These are phyloP conservation scores for Clusia tigrina DNA, from an alignment of 2,888 invertebrate species.

Conservation along the genomic window DNA sequence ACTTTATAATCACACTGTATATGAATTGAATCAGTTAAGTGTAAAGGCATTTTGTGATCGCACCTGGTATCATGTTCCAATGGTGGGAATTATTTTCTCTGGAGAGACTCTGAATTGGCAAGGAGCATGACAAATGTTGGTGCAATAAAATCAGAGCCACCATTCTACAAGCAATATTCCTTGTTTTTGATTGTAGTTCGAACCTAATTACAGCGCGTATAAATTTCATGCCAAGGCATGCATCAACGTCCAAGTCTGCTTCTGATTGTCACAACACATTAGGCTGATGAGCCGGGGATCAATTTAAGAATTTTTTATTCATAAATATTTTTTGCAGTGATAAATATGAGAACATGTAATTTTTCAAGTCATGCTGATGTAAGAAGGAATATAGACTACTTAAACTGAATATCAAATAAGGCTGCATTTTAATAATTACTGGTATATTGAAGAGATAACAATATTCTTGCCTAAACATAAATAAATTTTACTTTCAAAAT, in stretches of 20 bases:
- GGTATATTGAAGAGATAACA: no score
- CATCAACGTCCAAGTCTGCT: constrained; percentile 43
- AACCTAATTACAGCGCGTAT: constrained; percentile 29
- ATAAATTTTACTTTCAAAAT: no score
- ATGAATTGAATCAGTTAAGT: constrained; percentile 52
- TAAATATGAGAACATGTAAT: background rate
- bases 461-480: no score
- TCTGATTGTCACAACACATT: constrained; percentile 51
- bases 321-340: background rate
- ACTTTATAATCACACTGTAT: no score
- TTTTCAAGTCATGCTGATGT: no score
- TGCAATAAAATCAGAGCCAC: constrained; percentile 44
- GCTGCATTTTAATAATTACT: no score
- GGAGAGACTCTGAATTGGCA: constrained; percentile 33
- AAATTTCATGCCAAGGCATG: constrained; percentile 45
- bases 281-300: constrained; percentile 34
- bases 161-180: constrained; percentile 21
- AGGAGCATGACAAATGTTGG: constrained; percentile 49
- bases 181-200: constrained; percentile 16
- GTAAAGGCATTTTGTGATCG: constrained; percentile 57
- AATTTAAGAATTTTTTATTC: no score
- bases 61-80: constrained; percentile 38
- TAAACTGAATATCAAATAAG: no score
- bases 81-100: constrained; percentile 52
- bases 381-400: no score